A percentile compares a stretch with the other conserved stretches of the same genome.
Evolutionary conservation across 64 coral and sea anemone genomes (phyloP).

Genomic region (Astreopora myriophthalma): DNA sequence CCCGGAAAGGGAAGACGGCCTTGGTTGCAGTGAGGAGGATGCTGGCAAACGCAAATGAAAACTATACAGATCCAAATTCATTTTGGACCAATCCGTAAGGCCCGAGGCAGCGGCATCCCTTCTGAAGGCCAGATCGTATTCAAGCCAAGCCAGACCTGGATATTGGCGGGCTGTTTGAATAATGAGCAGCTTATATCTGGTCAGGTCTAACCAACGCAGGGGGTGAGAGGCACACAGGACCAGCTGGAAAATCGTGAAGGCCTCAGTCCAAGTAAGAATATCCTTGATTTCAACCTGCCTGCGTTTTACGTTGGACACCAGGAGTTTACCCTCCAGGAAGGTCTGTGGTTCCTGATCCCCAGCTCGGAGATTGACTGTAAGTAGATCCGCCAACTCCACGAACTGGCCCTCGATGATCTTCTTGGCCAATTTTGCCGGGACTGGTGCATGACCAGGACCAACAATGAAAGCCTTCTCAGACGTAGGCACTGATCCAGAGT

Average conservation of each 20-base stretch:
- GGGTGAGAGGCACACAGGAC: background rate
- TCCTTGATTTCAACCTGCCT: background rate
- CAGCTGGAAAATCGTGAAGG: background rate
- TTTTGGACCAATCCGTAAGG: background rate
- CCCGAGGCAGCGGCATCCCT: background rate
- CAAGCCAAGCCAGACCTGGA: background rate
- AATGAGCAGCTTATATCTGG: background rate
- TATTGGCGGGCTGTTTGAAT: background rate
- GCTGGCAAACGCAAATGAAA: background rate
- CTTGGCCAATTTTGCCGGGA: background rate
- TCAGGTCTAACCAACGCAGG: background rate
- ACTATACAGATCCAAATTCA: background rate
- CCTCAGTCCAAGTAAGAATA: background rate
- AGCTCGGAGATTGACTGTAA: background rate
- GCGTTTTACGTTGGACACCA: background rate
- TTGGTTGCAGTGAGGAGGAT: background rate
- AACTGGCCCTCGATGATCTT: background rate
- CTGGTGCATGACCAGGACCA: background rate
- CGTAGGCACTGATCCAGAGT: background rate
- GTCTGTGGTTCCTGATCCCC: background rate
- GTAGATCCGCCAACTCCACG: background rate
- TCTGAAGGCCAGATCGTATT: background rate
- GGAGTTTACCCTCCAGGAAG: background rate
- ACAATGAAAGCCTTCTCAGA: constrained; percentile 1
- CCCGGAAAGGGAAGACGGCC: background rate